These are phyloP conservation scores for Trachymyrmex septentrionalis DNA, from an alignment of 1,140 invertebrate genomes.

Conservation along the genomic window DNA sequence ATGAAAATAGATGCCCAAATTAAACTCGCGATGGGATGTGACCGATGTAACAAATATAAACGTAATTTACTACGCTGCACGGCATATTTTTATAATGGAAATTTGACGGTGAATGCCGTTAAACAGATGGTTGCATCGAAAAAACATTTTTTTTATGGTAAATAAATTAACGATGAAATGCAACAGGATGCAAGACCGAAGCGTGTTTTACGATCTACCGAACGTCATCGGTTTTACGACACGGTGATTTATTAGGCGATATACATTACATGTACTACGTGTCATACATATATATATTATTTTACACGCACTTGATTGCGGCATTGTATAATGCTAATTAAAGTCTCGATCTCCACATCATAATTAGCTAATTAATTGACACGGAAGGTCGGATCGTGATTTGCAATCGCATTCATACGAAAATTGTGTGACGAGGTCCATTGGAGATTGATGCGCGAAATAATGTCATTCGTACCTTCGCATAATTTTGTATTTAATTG, in stretches of 20 bases:
- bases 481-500: constrained; percentile 41
- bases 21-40: background rate
- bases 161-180: constrained; percentile 41
- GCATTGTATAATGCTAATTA: constrained; percentile 46
- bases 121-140: background rate
- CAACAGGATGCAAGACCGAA: constrained; percentile 13
- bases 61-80: background rate
- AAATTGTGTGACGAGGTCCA: constrained; percentile 12
- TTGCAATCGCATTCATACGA: constrained; percentile 2
- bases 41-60: background rate
- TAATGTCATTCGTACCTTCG: constrained; percentile 16
- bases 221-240: constrained; percentile 33
- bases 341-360: constrained; percentile 25
- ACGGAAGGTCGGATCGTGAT: background rate
- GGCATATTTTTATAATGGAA: constrained; percentile 28
- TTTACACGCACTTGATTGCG: constrained; percentile 45
- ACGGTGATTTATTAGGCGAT: constrained; percentile 26
- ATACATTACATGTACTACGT: constrained; percentile 12
- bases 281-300: constrained; percentile 6
- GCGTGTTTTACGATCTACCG: background rate
- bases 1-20: background rate
- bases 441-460: constrained; percentile 29
- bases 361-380: constrained; percentile 54
- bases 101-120: constrained; percentile 22
- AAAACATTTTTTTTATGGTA: constrained; percentile 9